Evolutionary conservation across 2,888 invertebrate species (phyloP).

Genomic region (Bombylius major): DNA sequence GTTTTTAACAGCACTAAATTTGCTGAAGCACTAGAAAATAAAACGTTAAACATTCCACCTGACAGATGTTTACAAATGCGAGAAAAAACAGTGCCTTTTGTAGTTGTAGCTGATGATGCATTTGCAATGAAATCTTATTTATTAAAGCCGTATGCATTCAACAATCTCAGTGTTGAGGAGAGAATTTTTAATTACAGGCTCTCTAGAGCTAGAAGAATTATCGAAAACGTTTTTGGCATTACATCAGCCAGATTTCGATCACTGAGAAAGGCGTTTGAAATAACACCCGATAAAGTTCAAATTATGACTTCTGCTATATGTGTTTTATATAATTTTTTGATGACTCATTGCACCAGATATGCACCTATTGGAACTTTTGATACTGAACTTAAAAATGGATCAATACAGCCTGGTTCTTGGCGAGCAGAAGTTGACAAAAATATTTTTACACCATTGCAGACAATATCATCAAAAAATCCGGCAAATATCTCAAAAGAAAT

Average conservation of each 20-base stretch:
- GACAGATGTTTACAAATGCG: background rate
- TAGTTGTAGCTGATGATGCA: background rate
- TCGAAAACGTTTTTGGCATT: slow-evolving; percentile 1
- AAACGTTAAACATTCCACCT: background rate
- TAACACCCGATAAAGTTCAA: background rate
- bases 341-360: background rate
- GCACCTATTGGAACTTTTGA: too few species aligned
- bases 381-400: too few species aligned
- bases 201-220: slow-evolving; percentile 2
- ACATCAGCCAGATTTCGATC: background rate
- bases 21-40: background rate
- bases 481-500: background rate
- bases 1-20: background rate
- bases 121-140: slow-evolving; percentile 11
- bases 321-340: background rate
- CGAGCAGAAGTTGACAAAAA: too few species aligned
- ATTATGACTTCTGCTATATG: background rate
- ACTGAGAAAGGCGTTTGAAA: background rate
- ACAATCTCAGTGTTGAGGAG: background rate
- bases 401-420: too few species aligned
- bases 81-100: background rate
- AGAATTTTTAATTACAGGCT: slow-evolving; percentile 4
- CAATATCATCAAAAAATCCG: too few species aligned
- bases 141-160: slow-evolving; percentile 13
- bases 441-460: too few species aligned